Evolutionary conservation across 2,888 invertebrate genomes (phyloP), one percentile per base, ranked within the genome.

Genomic region (Allygus modestus): DNA sequence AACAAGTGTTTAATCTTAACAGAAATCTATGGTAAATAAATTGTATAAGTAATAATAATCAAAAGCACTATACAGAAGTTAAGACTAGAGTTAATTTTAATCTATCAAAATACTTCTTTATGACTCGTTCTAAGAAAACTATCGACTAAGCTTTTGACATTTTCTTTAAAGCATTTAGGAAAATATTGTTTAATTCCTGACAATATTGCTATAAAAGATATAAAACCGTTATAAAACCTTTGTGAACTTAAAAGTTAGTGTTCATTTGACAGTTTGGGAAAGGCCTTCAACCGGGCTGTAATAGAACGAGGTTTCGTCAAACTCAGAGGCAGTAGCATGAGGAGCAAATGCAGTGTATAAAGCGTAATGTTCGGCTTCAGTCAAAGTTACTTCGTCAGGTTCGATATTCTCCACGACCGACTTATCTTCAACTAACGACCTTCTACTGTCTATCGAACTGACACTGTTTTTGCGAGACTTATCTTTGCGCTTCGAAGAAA

Each of bases 301-400:
- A 89, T 96, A 97, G 90, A 95, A 96, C 69, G 96, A 96, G 89
- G 94, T 94, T 88, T 97, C 97, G 87, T 97, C 97, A 89, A 97
- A 97, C 90, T 97, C 97, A 12, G 97, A 97, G 33, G 93, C 94
- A 0, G 97, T 97, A 26, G 97, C 97, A 89, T 94, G 95, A 0
- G 97, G 97, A 15, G 97, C 96, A 89, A 97, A 93, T 82, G 95
- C 94, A 88, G 96, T 97, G 88, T 97, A 97, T 85, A 97, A 90
- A 43, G 97, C 97, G 90, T 96, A 97, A 89, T 97, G 96, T 89
- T 97, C 97, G 0, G 96, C 97, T 87, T 97, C 97, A 0, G 97
- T 97, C 41, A 97, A 90, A 87, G 96, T 96, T 65, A 95, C 84
- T 11, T 87, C 87, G 58, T 84, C 84, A 85, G 85, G 84, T 73